A percentile compares a stretch with the other conserved stretches of the same genome.
phyloP scores from a whole-genome alignment of 2,888 invertebrate species.

The Catocala sponsa region DNA sequence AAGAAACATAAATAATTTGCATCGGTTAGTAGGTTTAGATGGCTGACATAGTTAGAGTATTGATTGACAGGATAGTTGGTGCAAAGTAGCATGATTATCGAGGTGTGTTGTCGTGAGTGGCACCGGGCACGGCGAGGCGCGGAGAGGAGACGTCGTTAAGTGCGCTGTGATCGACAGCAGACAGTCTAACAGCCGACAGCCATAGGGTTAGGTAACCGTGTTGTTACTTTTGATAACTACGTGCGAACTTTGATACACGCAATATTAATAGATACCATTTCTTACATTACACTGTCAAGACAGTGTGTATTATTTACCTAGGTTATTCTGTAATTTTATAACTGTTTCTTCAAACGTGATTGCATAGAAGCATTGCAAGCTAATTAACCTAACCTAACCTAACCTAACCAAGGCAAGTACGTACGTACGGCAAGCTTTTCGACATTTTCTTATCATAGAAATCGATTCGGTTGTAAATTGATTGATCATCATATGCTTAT shows the following conservation, averaged over 20 bases:
- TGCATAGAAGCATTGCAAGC: background rate
- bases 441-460: too few species aligned
- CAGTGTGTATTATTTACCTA: background rate
- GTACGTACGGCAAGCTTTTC: too few species aligned
- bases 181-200: slow-evolving; percentile 70
- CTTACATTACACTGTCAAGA: slow-evolving; percentile 4
- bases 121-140: slow-evolving; percentile 50
- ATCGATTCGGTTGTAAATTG: too few species aligned
- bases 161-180: slow-evolving; percentile 61
- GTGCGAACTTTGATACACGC: slow-evolving; percentile 40
- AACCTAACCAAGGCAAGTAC: too few species aligned
- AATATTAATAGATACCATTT: slow-evolving; percentile 21
- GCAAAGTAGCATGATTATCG: slow-evolving; percentile 67
- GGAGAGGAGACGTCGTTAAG: slow-evolving; percentile 72
- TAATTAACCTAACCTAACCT: too few species aligned
- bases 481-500: too few species aligned
- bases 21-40: slow-evolving; percentile 36
- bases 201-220: slow-evolving; percentile 39
- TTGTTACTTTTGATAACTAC: slow-evolving; percentile 39
- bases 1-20: slow-evolving; percentile 30
- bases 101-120: slow-evolving; percentile 58
- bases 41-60: slow-evolving; percentile 50
- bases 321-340: background rate
- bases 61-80: slow-evolving; percentile 68
- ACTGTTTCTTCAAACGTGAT: background rate